Conservation (phyloP, 2,888 invertebrate genomes). For the Tenthredo notha region DNA sequence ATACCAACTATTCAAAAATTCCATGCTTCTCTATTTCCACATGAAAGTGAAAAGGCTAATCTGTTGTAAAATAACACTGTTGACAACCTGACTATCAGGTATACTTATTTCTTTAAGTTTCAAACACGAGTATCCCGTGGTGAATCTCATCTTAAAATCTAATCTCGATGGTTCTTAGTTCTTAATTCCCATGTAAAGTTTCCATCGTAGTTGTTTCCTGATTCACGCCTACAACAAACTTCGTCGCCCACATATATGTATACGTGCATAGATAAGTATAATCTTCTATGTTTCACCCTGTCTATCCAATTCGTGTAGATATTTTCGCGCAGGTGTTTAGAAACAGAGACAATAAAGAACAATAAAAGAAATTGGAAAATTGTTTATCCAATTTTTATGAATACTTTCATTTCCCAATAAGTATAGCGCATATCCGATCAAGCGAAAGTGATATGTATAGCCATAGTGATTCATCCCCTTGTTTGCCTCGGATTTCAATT, state of each 20-base stretch:
- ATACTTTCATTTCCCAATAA: neutral
- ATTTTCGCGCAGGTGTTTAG: neutral
- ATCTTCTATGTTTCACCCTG: neutral
- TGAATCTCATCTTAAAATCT: constrained; percentile 32
- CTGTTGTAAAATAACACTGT: neutral
- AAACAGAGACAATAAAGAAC: neutral
- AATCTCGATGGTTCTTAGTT: constrained; percentile 2
- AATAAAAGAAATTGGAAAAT: neutral
- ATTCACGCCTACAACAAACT: constrained; percentile 19
- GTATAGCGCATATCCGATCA: neutral
- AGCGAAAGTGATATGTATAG: neutral
- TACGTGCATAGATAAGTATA: neutral
- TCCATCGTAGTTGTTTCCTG: constrained; percentile 26
- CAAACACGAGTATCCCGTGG: neutral
- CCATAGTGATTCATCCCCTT: constrained; percentile 41
- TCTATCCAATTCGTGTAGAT: neutral
- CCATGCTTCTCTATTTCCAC: neutral
- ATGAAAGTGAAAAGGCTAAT: neutral
- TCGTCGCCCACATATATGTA: neutral
- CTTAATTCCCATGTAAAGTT: constrained; percentile 3
- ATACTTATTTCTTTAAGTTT: neutral
- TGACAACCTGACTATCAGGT: neutral
- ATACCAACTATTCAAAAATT: neutral
- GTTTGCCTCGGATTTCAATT: constrained; percentile 20
- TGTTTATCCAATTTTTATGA: neutral